phyloP scores from a whole-genome alignment of 1,140 invertebrate species.

The Metopolophium dirhodum region DNA sequence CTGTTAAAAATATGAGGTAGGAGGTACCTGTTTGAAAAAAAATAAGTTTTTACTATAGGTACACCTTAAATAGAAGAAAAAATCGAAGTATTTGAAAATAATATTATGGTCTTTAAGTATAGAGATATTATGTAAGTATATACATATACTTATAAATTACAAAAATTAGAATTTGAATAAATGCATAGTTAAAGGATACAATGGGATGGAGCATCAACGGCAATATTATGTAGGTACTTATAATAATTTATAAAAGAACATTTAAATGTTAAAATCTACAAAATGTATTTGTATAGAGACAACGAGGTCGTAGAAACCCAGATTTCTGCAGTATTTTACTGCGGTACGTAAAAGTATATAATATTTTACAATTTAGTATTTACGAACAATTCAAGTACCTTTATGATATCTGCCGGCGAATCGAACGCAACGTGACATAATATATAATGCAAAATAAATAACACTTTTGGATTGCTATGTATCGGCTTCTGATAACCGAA shows the following conservation, averaged over 20 bases:
- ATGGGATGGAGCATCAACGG: too few species aligned
- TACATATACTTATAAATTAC: background rate
- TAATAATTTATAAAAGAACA: too few species aligned
- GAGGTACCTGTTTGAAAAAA: too few species aligned
- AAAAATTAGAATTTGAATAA: background rate
- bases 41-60: too few species aligned
- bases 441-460: constrained; percentile 13
- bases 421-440: background rate
- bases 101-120: too few species aligned
- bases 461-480: constrained; percentile 1
- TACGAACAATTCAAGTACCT: background rate
- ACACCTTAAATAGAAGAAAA: too few species aligned
- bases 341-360: background rate
- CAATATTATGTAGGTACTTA: too few species aligned
- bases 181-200: too few species aligned
- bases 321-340: background rate
- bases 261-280: background rate
- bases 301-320: background rate
- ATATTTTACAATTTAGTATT: background rate
- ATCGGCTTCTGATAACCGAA: background rate
- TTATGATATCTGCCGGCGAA: background rate
- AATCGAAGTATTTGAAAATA: too few species aligned
- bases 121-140: too few species aligned
- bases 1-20: too few species aligned
- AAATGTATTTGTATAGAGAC: background rate